Evolutionary conservation across 2,797 vertebrate species (phyloP).

Genomic region (Aphelocoma californica): DNA sequence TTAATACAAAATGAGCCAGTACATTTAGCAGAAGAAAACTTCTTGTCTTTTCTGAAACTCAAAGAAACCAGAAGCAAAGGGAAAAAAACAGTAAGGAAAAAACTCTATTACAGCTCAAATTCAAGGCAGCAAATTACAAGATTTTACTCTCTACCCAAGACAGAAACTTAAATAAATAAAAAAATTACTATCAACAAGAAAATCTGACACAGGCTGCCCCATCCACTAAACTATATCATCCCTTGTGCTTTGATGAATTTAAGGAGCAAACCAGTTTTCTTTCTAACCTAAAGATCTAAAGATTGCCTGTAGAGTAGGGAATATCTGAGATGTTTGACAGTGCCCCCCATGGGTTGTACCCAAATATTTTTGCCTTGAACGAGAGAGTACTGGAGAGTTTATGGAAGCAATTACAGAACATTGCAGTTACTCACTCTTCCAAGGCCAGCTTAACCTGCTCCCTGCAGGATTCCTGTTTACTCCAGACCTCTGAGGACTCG

Average conservation of each 20-base stretch:
- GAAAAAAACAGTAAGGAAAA: not conserved
- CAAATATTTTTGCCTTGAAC: not conserved
- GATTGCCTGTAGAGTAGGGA: not conserved
- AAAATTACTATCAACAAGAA: not conserved
- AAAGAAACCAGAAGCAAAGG: not conserved
- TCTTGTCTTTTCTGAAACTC: not conserved
- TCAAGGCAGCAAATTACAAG: not conserved
- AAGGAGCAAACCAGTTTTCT: not conserved
- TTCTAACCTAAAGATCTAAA: not conserved
- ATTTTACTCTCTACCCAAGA: not conserved
- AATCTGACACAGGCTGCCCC: not conserved
- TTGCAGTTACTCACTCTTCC: not conserved
- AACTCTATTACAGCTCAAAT: not conserved
- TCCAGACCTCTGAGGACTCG: not conserved
- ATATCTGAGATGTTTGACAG: not conserved
- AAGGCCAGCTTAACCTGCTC: not conserved
- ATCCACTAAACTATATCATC: not conserved
- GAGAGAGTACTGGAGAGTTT: not conserved
- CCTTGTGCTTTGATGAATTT: not conserved
- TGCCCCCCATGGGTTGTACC: not conserved
- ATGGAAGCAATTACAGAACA: not conserved
- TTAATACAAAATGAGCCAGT: not conserved
- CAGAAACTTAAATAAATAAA: not conserved
- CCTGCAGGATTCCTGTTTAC: not conserved
- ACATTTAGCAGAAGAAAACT: not conserved